Evolutionary conservation across 2,797 vertebrate genomes (phyloP), one percentile per base, ranked within the genome.

Genomic region (Phrynocephalus forsythii): DNA sequence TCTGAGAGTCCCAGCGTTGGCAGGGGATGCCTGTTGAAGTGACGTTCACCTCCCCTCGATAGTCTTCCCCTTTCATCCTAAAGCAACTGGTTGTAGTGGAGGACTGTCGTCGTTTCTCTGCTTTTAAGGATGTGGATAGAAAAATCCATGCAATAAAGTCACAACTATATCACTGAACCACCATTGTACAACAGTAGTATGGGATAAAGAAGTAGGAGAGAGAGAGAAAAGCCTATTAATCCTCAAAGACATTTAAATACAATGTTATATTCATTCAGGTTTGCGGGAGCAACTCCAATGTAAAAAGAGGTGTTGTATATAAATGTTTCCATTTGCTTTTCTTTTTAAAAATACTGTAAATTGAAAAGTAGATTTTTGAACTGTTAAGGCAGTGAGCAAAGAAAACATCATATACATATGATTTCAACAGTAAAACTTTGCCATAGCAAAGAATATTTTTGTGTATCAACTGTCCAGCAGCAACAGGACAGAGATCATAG

Each of bases 1-100:
- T 69, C 95, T 99, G 99, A 3, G 97, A 91, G 0, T 99, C 97
- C 99, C 99, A 99, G 4, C 96, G 97, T 96, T 99, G 99, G 95
- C 99, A 99, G 79, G 97, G 95, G 93, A 98, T 97, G 1, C 98
- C 98, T 0, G 98, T 97, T 0, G 98, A 96, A 0, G 99, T 99
- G 92, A 98, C 94, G 0, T 98, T 99, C 91, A 97, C 95, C 13
- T 83, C 97, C 2, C 99, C 99, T 0, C 98, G 96, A 95, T 99
- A 99, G 73, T 98, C 97, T 93, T 99, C 98, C 0, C 99, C 99
- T 13, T 98, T 98, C 68, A 97, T 96, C 1, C 96, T 97, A 95
- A 99, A 99, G 94, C 99, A 99, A 90, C 94, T 87, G 0, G 87
- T 89, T 50, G 97, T 98, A 68, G 97, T 85, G 8, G 96, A 95